Evolutionary conservation across 2,797 vertebrate species (phyloP).

Genomic region (Gymnoscopelus microlampas): DNA sequence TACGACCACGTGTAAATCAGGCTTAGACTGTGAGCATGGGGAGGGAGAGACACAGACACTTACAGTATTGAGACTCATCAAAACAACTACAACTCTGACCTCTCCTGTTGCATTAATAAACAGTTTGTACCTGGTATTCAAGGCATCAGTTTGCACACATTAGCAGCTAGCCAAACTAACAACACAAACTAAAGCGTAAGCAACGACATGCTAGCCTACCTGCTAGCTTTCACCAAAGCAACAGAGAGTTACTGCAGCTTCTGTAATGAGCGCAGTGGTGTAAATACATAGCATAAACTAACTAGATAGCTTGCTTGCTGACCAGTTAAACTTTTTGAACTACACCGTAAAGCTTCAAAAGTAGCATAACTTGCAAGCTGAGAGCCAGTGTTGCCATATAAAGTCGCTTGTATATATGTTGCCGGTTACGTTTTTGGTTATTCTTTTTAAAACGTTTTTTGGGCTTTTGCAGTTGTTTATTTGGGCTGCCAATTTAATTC

Average conservation of each 20-base stretch:
- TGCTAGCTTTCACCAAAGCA: neutral
- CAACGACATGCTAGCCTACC: neutral
- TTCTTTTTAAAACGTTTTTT: too few relatives aligned
- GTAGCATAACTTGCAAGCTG: too few relatives aligned
- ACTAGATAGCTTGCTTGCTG: neutral
- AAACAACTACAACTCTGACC: neutral
- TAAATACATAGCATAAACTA: slow-evolving; percentile 32
- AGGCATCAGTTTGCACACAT: slow-evolving; percentile 50
- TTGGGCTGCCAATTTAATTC: too few relatives aligned
- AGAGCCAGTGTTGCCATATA: neutral
- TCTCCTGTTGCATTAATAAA: slow-evolving; percentile 62
- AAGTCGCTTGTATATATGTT: too few relatives aligned
- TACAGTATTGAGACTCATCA: slow-evolving; percentile 34
- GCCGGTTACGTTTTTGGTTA: too few relatives aligned
- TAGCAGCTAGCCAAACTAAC: slow-evolving; percentile 1
- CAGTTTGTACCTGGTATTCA: slow-evolving; percentile 55
- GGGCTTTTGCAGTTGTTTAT: too few relatives aligned
- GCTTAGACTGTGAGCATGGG: neutral
- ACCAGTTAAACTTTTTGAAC: neutral
- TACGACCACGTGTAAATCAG: too few relatives aligned
- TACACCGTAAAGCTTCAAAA: too few relatives aligned
- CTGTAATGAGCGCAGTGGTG: neutral
- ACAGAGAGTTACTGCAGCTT: slow-evolving; percentile 20
- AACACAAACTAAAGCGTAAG: slow-evolving; percentile 4
- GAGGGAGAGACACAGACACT: slow-evolving; percentile 53